These are phyloP conservation scores for Enteromius paludinosus DNA, from an alignment of 2,797 vertebrate genomes.

Conservation along the genomic window DNA sequence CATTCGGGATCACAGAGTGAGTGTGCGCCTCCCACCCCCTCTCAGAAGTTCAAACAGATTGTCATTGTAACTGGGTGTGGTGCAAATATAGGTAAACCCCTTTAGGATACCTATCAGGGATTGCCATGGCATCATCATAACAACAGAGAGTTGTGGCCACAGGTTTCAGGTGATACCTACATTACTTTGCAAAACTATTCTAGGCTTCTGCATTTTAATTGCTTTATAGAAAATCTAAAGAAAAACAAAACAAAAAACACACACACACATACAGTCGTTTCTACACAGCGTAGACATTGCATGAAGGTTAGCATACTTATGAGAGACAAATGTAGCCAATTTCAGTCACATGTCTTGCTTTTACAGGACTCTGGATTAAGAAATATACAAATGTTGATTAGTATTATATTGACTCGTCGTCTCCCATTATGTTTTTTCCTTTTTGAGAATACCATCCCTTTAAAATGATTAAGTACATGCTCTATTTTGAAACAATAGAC, in stretches of 20 bases:
- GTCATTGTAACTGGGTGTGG: constrained; percentile 49
- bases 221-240: not conserved
- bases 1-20: constrained; percentile 13
- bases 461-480: not conserved
- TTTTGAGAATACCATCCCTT: constrained; percentile 3
- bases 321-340: not conserved
- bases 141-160: not conserved
- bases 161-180: not conserved
- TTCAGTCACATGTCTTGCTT: constrained; percentile 4
- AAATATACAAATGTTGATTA: not conserved
- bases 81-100: constrained; percentile 39
- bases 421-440: not conserved
- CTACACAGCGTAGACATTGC: not conserved
- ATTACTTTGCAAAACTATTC: not conserved
- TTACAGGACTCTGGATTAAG: constrained; percentile 17
- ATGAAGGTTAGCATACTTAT: not conserved
- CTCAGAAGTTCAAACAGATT: constrained; percentile 14
- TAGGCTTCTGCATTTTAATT: not conserved
- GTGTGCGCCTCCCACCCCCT: not conserved
- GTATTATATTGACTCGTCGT: not conserved
- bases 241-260: not conserved
- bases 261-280: not conserved
- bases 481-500: not conserved
- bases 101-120: constrained; percentile 26
- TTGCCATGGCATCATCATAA: constrained; percentile 39